Evolutionary conservation across 2,797 vertebrate species (phyloP).

Genomic region (Chrysocyon brachyurus): DNA sequence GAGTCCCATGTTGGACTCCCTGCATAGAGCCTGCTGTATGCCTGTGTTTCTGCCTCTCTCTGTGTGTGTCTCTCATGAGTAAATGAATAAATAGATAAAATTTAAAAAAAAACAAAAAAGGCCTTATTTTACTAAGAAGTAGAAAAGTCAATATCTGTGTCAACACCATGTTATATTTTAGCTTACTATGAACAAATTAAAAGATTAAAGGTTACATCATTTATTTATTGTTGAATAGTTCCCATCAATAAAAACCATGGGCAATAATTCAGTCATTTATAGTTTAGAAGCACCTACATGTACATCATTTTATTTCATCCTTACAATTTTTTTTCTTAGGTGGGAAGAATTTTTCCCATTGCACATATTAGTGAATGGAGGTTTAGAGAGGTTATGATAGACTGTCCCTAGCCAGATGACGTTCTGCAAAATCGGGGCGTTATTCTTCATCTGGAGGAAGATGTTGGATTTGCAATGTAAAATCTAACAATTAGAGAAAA

Average conservation of each 20-base stretch:
- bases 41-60: no score
- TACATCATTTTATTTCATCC: background rate
- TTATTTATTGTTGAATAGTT: background rate
- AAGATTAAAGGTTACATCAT: background rate
- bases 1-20: no score
- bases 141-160: background rate
- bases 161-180: background rate
- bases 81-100: no score
- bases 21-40: no score
- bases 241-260: background rate
- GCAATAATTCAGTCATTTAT: background rate
- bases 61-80: no score
- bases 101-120: no score
- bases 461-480: constrained; percentile 62
- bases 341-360: background rate
- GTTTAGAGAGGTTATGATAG: background rate
- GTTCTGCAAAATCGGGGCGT: background rate
- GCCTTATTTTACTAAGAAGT: background rate
- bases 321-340: background rate
- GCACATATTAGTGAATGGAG: background rate
- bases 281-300: background rate
- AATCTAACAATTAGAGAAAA: constrained; percentile 78
- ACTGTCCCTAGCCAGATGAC: background rate
- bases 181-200: constrained; percentile 4
- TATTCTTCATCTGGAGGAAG: constrained; percentile 56